Conservation (phyloP, 1,140 invertebrate genomes). For the Calephelis nemesis region DNA sequence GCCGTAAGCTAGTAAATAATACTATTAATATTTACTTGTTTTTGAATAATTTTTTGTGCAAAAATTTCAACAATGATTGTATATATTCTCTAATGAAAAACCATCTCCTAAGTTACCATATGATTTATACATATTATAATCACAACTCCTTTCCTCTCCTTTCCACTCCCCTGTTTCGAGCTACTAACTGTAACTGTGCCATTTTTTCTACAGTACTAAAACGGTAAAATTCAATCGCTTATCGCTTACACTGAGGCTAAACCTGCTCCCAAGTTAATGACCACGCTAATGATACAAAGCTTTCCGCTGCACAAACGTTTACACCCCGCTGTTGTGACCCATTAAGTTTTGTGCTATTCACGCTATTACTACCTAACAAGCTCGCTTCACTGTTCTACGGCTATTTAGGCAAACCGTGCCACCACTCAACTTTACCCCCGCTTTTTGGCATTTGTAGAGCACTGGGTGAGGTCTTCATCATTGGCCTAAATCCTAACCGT, state of each 20-base stretch:
- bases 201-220: no score
- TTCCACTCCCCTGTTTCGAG: no score
- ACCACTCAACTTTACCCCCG: background rate
- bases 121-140: no score
- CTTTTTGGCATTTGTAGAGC: constrained; percentile 7
- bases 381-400: constrained; percentile 6
- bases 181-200: no score
- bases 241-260: background rate
- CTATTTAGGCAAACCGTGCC: constrained; percentile 4
- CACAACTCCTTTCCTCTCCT: no score
- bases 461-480: background rate
- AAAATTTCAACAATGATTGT: no score
- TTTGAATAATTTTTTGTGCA: no score
- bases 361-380: constrained; percentile 13
- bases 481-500: background rate
- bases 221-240: background rate
- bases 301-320: constrained; percentile 11
- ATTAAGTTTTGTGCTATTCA: constrained; percentile 16
- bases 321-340: constrained; percentile 16
- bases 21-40: no score
- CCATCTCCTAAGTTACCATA: no score
- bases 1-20: no score
- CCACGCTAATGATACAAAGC: constrained; percentile 15
- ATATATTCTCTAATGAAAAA: no score
- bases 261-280: constrained; percentile 1